A percentile compares a stretch with the other conserved stretches of the same genome.
Conservation (phyloP, 2,888 invertebrate genomes). For the Melanchra persicariae region DNA sequence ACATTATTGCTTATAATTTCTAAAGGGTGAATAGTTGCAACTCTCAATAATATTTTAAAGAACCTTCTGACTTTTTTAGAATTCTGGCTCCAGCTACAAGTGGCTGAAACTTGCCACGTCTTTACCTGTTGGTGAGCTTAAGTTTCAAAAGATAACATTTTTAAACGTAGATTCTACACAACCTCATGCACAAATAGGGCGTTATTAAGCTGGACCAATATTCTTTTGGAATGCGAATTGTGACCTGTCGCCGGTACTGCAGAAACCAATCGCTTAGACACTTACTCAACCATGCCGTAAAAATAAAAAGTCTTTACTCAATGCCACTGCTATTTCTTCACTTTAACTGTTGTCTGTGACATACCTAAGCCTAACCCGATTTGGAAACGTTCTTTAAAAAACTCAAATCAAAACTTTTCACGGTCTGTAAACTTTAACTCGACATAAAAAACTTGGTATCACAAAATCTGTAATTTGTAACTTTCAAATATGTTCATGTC, state of each 20-base stretch:
- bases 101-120: neutral
- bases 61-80: neutral
- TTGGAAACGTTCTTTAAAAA: neutral
- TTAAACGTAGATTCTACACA: neutral
- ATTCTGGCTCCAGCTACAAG: neutral
- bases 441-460: constrained; percentile 37
- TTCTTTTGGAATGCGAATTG: constrained; percentile 6
- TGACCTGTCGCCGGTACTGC: neutral
- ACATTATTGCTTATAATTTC: too few species aligned
- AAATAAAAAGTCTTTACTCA: too few species aligned
- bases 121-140: neutral
- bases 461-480: constrained; percentile 43
- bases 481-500: constrained; percentile 46
- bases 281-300: neutral
- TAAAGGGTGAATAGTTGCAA: too few species aligned
- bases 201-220: neutral
- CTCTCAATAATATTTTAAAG: too few species aligned
- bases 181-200: neutral
- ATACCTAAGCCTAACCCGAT: neutral
- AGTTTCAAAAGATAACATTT: neutral
- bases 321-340: neutral
- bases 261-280: neutral
- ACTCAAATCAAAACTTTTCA: constrained; percentile 11
- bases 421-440: constrained; percentile 5
- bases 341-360: neutral